A percentile compares a stretch with the other conserved stretches of the same genome.
Evolutionary conservation across 1,140 invertebrate genomes (phyloP).

Genomic region (Lepeophtheirus salmonis): DNA sequence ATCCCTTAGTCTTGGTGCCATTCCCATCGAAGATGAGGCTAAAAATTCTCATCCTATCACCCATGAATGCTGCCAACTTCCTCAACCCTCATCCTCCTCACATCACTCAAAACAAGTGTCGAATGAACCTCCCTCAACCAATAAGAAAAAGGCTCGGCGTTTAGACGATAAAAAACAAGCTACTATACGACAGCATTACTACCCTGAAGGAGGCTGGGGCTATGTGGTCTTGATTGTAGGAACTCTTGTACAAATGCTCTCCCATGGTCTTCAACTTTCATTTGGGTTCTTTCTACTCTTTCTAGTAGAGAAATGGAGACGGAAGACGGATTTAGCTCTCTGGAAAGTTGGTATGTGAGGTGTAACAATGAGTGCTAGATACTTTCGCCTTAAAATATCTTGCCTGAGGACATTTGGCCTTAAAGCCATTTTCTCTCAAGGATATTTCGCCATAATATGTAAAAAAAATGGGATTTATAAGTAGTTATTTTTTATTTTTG

Average conservation of each 20-base stretch:
- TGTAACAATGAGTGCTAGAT: no score
- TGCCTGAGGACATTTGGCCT: no score
- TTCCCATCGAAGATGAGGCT: neutral
- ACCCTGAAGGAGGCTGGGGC: conserved; percentile 52
- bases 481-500: no score
- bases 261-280: conserved; percentile 5
- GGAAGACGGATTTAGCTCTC: neutral
- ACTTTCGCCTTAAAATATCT: no score
- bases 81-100: neutral
- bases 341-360: neutral
- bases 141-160: neutral
- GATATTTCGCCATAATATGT: no score
- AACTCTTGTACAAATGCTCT: neutral
- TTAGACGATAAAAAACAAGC: neutral
- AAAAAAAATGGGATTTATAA: no score
- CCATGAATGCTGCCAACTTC: neutral
- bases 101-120: neutral
- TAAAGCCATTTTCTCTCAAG: no score
- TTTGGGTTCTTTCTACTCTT: neutral
- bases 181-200: conserved; percentile 40
- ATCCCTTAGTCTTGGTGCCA: neutral
- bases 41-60: neutral
- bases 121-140: no score
- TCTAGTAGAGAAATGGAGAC: neutral
- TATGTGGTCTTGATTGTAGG: conserved; percentile 38